Conservation (phyloP, 2,113 vertebrate species). For the Eptesicus fuscus region DNA sequence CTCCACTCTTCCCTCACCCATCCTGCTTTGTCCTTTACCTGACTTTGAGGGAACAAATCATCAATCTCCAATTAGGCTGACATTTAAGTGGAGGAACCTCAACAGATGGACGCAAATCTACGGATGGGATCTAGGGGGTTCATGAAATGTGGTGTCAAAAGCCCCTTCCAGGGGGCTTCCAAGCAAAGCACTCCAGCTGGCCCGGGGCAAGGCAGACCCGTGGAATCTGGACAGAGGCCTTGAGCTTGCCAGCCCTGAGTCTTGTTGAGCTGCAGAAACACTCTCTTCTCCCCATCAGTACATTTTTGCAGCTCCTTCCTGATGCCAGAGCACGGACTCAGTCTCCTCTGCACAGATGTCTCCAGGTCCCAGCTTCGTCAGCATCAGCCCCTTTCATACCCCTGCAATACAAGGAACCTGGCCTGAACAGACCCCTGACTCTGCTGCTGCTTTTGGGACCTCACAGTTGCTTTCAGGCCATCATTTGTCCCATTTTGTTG, state of each 20-base stretch:
- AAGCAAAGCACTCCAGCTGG: not conserved
- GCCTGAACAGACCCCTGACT: not conserved
- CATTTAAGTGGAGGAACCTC: slow-evolving; percentile 1
- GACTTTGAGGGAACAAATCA: slow-evolving; percentile 14
- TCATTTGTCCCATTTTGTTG: not conserved
- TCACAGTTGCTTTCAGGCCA: not conserved
- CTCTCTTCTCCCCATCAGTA: not conserved
- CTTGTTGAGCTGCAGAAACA: not conserved
- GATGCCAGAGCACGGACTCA: not conserved
- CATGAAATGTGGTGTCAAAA: not conserved
- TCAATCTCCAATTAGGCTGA: not conserved
- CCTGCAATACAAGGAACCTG: not conserved
- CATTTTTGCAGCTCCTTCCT: not conserved
- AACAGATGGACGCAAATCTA: slow-evolving; percentile 28
- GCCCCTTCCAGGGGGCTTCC: not conserved
- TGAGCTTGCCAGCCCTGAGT: not conserved
- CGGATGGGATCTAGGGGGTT: not conserved
- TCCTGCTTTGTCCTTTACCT: slow-evolving; percentile 13
- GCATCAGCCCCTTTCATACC: not conserved
- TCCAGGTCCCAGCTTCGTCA: not conserved
- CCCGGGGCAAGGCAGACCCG: not conserved
- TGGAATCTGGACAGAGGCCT: not conserved
- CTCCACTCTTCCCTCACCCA: not conserved
- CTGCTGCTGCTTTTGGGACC: not conserved
- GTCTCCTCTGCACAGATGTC: not conserved